Evolutionary conservation across 35 echinoderm and acorn worm genomes (phyloP), one percentile per base, ranked within the genome.

Genomic region (Diadema setosum): DNA sequence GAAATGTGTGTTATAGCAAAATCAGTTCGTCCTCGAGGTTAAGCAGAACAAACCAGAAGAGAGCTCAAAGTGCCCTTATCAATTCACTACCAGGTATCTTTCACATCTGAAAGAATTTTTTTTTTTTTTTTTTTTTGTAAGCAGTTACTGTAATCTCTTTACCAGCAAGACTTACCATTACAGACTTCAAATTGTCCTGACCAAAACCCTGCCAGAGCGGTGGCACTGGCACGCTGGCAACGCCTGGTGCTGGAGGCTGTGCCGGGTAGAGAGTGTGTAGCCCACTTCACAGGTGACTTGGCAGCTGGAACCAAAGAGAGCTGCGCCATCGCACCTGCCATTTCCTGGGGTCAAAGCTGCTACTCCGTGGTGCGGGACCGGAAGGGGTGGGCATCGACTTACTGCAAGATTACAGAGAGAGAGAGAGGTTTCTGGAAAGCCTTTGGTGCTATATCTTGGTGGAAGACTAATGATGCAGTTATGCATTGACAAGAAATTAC

Each of bases 291-390:
- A 87, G 11, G 60, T 45, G 39, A 87, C 37, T 12, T 21, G 21
- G 26, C 85, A 87, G 15, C 7, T 24, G 18, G 85, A 75, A 25
- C 85, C 85, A 48, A 35, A 87, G 60, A 87, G 30, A 16, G 64
- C 17, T 6, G 63, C 64, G 17, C 57, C 63, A 1, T 14, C 17
- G 50, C 85, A 87, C 5, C 45, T 6, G 4, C 85, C 85, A 2
- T 42, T 44, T 42, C 85, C 85, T 11, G 85, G 16, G 2, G 26
- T 21, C 63, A 87, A 65, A 17, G 39, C 4, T 44, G 75, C 27
- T 31, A 34, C 32, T 0, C 85, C 85, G 56, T 87, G 26, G 40
- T 46, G 23, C 31, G 85, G 85, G 39, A 57, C 39, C 5, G 40
- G 85, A 46, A 87, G 39, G 26, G 41, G 61, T 1, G 63, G 36